Conservation (phyloP, 2,113 vertebrate species). For the Tenebrosternarchus preto region DNA sequence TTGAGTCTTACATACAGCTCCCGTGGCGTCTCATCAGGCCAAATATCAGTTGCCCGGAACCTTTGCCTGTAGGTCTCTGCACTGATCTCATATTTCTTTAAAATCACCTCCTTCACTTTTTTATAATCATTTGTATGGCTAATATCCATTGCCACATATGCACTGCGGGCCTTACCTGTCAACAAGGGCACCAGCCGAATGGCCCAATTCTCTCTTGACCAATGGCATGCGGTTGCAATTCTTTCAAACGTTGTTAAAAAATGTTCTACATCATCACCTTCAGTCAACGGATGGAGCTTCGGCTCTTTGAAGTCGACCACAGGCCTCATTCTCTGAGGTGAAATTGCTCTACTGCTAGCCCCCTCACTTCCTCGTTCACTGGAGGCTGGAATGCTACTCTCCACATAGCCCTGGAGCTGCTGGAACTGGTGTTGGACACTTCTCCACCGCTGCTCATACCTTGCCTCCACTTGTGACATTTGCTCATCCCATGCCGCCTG, state of each 20-base stretch:
- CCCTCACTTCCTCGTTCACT: not conserved
- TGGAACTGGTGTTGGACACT: conserved; percentile 37
- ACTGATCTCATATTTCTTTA: conserved; percentile 27
- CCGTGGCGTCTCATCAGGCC: conserved; percentile 16
- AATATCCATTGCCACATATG: conserved; percentile 32
- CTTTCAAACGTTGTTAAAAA: conserved; percentile 36
- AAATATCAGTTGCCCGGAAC: conserved; percentile 4
- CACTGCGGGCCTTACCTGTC: conserved; percentile 35
- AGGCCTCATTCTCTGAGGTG: not conserved
- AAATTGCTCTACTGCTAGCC: not conserved
- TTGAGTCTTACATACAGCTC: conserved; percentile 3
- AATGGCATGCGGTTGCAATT: conserved; percentile 28
- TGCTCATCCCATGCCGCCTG: not conserved
- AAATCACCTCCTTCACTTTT: conserved; percentile 22
- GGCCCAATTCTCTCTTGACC: conserved; percentile 15
- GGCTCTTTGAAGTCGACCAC: not conserved
- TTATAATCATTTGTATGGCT: conserved; percentile 9
- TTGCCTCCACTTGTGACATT: not conserved
- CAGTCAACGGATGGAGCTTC: not conserved
- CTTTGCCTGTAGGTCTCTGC: conserved; percentile 23
- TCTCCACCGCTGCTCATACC: conserved; percentile 21
- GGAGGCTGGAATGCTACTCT: not conserved
- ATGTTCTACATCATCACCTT: conserved; percentile 19
- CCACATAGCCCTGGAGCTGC: conserved; percentile 16
- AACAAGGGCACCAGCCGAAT: conserved; percentile 31